Evolutionary conservation across 1,140 invertebrate species (phyloP).

Genomic region (Chymomyza costata): DNA sequence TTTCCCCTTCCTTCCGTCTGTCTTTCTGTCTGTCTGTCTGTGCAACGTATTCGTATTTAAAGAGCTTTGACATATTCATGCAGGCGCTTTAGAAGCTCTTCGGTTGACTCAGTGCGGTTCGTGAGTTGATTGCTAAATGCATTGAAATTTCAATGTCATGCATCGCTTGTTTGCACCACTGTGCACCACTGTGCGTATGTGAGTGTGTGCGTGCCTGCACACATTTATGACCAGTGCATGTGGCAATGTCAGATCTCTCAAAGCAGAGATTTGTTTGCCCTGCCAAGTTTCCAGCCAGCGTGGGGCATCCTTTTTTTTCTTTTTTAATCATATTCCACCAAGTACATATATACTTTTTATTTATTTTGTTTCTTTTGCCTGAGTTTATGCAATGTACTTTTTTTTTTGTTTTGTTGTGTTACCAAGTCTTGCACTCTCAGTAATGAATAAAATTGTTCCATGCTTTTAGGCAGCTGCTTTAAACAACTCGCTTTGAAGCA

Average conservation of each 20-base stretch:
- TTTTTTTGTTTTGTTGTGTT: conserved; percentile 22
- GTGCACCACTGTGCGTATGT: background rate
- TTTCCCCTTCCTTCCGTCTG: too few species aligned
- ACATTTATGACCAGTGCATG: conserved; percentile 17
- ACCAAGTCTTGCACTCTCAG: conserved; percentile 54
- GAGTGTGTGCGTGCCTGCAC: conserved; percentile 14
- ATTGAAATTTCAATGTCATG: conserved; percentile 45
- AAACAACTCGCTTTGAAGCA: too few species aligned
- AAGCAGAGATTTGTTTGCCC: conserved; percentile 57
- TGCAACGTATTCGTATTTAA: too few species aligned
- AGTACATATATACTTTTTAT: too few species aligned
- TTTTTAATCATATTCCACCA: conserved; percentile 25
- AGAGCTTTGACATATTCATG: too few species aligned
- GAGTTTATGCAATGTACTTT: conserved; percentile 64
- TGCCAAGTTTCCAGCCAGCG: conserved; percentile 21
- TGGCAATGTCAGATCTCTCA: conserved; percentile 1
- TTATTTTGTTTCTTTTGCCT: conserved; percentile 57
- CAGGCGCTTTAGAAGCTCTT: too few species aligned
- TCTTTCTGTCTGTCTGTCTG: too few species aligned
- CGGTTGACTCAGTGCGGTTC: too few species aligned
- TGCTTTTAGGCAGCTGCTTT: too few species aligned
- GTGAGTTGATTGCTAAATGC: conserved; percentile 67
- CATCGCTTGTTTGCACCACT: background rate
- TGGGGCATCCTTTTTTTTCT: conserved; percentile 29
- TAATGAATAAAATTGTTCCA: conserved; percentile 71